Evolutionary conservation across 1,140 invertebrate genomes (phyloP), one percentile per base, ranked within the genome.

Genomic region (Cryptotermes secundus): DNA sequence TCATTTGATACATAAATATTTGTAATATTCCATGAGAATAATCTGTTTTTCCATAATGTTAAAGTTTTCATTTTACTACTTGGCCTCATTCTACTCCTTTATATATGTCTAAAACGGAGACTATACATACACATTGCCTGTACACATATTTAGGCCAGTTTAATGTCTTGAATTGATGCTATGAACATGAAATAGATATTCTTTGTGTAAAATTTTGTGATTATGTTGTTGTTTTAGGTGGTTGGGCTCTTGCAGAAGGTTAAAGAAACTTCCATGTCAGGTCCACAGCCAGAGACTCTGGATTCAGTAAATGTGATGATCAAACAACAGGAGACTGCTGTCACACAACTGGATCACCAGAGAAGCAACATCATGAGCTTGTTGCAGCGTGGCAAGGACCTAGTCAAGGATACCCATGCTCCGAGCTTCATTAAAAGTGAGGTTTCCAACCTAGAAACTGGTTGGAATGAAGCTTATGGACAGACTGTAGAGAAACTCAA

Each of bases 391-490:
- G 97, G 97, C 9, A 97, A 96, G 89, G 96, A 97, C 88, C 92
- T 99, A 7, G 92, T 95, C 81, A 85, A 85, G 24, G 96, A 98
- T 87, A 92, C 94, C 2, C 94, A 96, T 88, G 95, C 96, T 0
- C 97, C 97, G 4, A 91, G 93, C 4, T 99, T 99, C 89, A 93
- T 99, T 1, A 93, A 94, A 86, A 92, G 95, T 85, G 94, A 97
- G 89, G 95, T 98, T 2, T 93, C 94, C 85, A 94, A 94, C 83
- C 91, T 99, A 34, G 97, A 98, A 89, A 92, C 92, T 12, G 95
- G 94, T 81, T 98, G 97, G 97, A 97, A 95, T 87, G 94, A 96
- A 85, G 95, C 96, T 0, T 97, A 97, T 88, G 94, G 95, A 26
- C 93, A 95, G 82, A 96, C 96, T 65, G 94, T 95, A 35, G 95